phyloP scores from a whole-genome alignment of 2,888 invertebrate species.

The Tachystola acroxantha region DNA sequence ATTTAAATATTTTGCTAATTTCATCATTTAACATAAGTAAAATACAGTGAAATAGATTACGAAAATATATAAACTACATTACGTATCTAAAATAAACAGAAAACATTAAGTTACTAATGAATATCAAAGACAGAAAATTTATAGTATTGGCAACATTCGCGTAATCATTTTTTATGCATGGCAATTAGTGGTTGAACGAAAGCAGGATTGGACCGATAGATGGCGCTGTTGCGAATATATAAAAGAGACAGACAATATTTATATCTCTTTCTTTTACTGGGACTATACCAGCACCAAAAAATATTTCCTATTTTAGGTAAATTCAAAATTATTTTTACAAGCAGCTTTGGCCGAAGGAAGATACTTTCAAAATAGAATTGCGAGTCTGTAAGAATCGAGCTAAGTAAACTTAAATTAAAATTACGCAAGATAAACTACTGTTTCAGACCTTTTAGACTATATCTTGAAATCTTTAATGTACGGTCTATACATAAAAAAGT shows the following conservation, averaged over 20 bases:
- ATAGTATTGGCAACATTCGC: constrained; percentile 11
- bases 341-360: too few relatives aligned
- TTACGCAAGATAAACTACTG: too few relatives aligned
- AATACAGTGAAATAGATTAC: neutral
- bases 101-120: neutral
- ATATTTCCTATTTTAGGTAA: neutral
- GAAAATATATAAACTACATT: neutral
- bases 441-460: too few relatives aligned
- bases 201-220: constrained; percentile 17
- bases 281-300: constrained; percentile 9
- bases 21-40: neutral
- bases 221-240: constrained; percentile 15
- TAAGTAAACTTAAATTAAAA: too few relatives aligned
- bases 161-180: constrained; percentile 11
- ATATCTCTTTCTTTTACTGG: constrained; percentile 5
- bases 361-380: too few relatives aligned
- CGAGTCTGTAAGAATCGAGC: too few relatives aligned
- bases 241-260: constrained; percentile 14
- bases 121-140: neutral
- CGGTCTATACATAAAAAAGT: too few relatives aligned
- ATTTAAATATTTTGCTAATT: neutral
- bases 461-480: too few relatives aligned
- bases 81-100: constrained; percentile 3
- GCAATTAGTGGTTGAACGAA: constrained; percentile 1
- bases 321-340: neutral